phyloP scores from a whole-genome alignment of 2,797 vertebrate genomes.

The Numenius phaeopus region DNA sequence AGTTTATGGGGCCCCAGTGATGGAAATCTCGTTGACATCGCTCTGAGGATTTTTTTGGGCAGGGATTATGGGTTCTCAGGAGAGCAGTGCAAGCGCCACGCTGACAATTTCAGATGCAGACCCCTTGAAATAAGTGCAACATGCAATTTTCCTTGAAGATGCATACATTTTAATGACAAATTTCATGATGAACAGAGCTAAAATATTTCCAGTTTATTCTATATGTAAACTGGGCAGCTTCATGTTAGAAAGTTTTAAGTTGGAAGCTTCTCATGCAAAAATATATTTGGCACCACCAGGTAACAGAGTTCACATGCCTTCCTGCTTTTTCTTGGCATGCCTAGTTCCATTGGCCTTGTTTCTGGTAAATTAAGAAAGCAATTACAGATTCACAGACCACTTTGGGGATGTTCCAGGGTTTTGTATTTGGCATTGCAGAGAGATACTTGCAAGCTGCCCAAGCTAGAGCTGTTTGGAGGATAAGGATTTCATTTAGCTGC shows the following conservation, averaged over 20 bases:
- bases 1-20: slow-evolving; percentile 3
- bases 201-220: not conserved
- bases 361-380: slow-evolving; percentile 47
- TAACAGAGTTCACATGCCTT: not conserved
- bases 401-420: not conserved
- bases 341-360: not conserved
- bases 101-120: not conserved
- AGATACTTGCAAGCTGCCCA: not conserved
- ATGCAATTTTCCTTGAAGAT: not conserved
- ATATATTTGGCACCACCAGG: not conserved
- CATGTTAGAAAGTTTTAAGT: not conserved
- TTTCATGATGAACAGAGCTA: not conserved
- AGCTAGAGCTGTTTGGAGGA: not conserved
- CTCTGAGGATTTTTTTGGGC: not conserved
- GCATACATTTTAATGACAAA: not conserved
- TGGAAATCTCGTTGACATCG: not conserved
- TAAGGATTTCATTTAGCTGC: not conserved
- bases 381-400: slow-evolving; percentile 15
- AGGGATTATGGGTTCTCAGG: not conserved
- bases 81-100: fast-evolving
- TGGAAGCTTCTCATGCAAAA: not conserved
- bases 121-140: not conserved
- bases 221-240: not conserved
- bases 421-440: slow-evolving; percentile 11
- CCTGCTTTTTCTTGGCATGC: not conserved